phyloP scores from a whole-genome alignment of 2,888 invertebrate species.

The Cryptosula pallasiana region DNA sequence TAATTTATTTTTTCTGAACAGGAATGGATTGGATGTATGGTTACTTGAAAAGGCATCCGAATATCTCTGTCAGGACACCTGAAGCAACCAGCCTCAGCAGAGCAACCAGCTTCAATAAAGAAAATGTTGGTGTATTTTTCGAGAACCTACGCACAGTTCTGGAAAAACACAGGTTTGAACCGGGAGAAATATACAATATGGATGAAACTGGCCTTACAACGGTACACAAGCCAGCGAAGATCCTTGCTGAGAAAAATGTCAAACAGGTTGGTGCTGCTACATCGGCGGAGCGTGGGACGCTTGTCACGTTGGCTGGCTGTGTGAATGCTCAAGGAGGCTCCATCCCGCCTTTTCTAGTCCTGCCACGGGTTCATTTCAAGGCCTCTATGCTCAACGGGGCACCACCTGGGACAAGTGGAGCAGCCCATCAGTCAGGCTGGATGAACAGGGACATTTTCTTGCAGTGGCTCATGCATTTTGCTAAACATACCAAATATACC shows the following conservation, averaged over 20 bases:
- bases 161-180: background rate
- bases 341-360: background rate
- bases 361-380: background rate
- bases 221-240: background rate
- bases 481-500: background rate
- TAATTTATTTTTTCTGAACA: background rate
- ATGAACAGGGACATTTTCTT: background rate
- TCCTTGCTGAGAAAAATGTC: background rate
- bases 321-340: background rate
- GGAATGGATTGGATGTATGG: background rate
- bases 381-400: background rate
- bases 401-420: background rate
- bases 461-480: background rate
- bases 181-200: conserved; percentile 17
- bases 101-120: conserved; percentile 25
- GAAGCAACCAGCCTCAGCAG: conserved; percentile 8
- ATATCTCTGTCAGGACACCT: background rate
- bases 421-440: background rate
- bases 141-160: background rate
- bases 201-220: conserved; percentile 13
- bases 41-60: background rate
- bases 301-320: background rate
- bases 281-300: background rate
- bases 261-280: background rate
- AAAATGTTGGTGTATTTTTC: conserved; percentile 8